Base-by-base conservation (phyloP, 2,888 invertebrate species). In the Ophion ventricosus region DNA sequence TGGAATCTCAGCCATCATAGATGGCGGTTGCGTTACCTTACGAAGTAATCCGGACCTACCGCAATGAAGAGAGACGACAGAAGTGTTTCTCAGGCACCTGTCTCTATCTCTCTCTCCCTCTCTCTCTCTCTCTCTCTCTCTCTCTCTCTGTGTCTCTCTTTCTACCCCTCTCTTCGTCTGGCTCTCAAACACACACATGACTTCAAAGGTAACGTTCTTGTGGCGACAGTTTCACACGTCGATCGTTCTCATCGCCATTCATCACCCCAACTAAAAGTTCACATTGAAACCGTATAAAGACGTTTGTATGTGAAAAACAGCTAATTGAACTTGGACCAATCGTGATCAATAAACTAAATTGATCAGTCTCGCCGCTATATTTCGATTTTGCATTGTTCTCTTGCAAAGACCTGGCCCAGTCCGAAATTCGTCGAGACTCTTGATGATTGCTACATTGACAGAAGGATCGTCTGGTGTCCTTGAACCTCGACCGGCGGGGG, bases 11-110 rank as follows among this genome's bases (percentile, higher is more conserved):
- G 72, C 70, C 72, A 72, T 72, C 76, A 63, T 73, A 73, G 69
- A 66, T 64, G 72, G 74, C 67, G 57, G 66, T 83, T 80, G 83
- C 82, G 67, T 83, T 74, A 80, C 78, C 80, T 83, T 75, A 74
- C 77, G 63, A 78, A 72, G 87, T 82, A 87, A 88, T 88, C 90
- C 88, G 88, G 91, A 91, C 91, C 91, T 91, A 91, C 91, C 91
- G 89, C 91, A 91, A 91, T 88, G 88, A 87, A 89, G 87, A 88
- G 87, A 73, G 79, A 91, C 89, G 88, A 87, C 89, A 88, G 88
- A 87, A 76, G 79, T 69, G 63, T 77, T 64, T 49, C 87, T 85
- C 83, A 25, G 64, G 57, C 10, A 57, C 35, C 40, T 26, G 20
- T 35, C 69, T 43, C 57, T 26, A 73, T 63, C 66, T 40, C 56